These are phyloP conservation scores for Cacatua alba DNA, from an alignment of 2,113 vertebrate genomes.

Conservation along the genomic window DNA sequence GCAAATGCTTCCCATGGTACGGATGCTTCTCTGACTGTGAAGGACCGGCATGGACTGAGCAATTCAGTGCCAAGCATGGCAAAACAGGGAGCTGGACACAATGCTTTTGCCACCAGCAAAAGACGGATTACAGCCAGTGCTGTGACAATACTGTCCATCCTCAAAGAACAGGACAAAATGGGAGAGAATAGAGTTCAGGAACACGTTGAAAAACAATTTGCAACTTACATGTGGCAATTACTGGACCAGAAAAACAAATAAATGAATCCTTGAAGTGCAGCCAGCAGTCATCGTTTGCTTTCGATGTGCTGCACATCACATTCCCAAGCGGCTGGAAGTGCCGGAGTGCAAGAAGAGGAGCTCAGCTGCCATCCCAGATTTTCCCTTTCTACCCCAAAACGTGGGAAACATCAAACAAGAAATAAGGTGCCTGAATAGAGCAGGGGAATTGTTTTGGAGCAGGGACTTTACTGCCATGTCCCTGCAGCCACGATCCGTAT, in stretches of 20 bases:
- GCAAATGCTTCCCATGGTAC: accelerated
- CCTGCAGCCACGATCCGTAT: not conserved
- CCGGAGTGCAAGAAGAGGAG: not conserved
- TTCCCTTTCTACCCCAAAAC: not conserved
- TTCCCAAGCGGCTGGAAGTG: not conserved
- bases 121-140: not conserved
- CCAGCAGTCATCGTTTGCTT: not conserved
- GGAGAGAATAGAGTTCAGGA: not conserved
- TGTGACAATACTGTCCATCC: not conserved
- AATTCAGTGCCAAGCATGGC: not conserved
- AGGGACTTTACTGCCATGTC: not conserved
- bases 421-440: not conserved
- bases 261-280: not conserved
- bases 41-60: accelerated
- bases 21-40: not conserved
- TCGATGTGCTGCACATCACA: accelerated
- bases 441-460: not conserved
- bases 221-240: conserved; percentile 2
- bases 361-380: not conserved
- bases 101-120: not conserved
- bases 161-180: not conserved
- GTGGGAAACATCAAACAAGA: not conserved
- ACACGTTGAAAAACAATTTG: not conserved
- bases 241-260: conserved; percentile 28
- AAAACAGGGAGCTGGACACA: not conserved